phyloP scores from a whole-genome alignment of 2,888 invertebrate species.

The Achlya flavicornis region DNA sequence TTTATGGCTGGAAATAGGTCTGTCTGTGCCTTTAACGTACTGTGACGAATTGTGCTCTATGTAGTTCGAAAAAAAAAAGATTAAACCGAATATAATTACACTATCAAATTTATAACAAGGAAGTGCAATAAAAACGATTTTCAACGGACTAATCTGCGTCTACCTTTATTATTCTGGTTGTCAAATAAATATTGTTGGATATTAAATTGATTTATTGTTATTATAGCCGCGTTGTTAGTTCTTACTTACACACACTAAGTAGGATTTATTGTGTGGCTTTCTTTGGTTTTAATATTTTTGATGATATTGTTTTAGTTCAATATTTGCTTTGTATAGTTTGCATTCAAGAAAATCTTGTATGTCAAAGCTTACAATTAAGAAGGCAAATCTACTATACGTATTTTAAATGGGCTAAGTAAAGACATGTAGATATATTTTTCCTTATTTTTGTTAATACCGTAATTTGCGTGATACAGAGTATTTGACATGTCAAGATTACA shows the following conservation, averaged over 20 bases:
- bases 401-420: not conserved
- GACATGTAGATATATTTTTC: not conserved
- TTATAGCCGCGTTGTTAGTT: conserved; percentile 16
- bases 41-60: conserved; percentile 18
- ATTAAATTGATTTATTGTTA: conserved; percentile 26
- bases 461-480: too few relatives aligned
- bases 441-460: not conserved
- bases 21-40: conserved; percentile 5
- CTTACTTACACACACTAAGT: conserved; percentile 4
- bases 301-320: not conserved
- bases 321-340: not conserved
- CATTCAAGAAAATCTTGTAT: not conserved
- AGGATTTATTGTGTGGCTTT: conserved; percentile 3
- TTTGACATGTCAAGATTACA: not conserved
- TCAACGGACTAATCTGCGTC: conserved; percentile 39
- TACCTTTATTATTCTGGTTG: conserved; percentile 20
- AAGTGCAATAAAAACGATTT: conserved; percentile 55
- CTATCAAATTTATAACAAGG: conserved; percentile 56
- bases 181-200: conserved; percentile 27
- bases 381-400: not conserved
- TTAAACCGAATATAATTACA: conserved; percentile 26
- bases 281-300: conserved; percentile 3
- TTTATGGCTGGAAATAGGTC: not conserved
- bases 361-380: not conserved
- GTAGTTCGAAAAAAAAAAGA: conserved; percentile 21